These are phyloP conservation scores for Theodoxus fluviatilis DNA, from an alignment of 2,888 invertebrate species.

Conservation along the genomic window DNA sequence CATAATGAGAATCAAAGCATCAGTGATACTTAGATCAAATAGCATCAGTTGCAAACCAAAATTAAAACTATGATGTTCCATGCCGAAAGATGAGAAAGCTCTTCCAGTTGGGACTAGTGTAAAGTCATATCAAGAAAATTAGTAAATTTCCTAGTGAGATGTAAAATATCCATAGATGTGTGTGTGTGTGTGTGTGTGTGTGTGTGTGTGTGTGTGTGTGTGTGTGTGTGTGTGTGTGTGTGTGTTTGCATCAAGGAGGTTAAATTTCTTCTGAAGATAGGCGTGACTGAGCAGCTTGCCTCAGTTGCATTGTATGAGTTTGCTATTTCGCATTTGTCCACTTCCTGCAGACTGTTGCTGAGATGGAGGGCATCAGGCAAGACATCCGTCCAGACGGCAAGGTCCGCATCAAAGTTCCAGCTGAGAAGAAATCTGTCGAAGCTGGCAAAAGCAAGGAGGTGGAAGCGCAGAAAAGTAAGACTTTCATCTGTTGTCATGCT, in stretches of 20 bases:
- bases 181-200: background rate
- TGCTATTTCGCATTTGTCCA: background rate
- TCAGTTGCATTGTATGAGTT: background rate
- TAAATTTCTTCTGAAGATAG: background rate
- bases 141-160: too few relatives aligned
- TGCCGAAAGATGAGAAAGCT: too few relatives aligned
- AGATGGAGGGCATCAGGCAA: conserved; percentile 63
- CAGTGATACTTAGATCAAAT: too few relatives aligned
- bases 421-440: conserved; percentile 13
- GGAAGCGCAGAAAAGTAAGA: conserved; percentile 29
- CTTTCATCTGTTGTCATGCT: background rate
- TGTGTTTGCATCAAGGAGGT: background rate
- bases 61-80: too few relatives aligned
- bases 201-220: background rate
- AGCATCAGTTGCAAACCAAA: too few relatives aligned
- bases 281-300: background rate
- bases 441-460: conserved; percentile 1
- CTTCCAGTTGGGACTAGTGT: too few relatives aligned
- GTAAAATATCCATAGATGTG: background rate
- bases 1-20: too few relatives aligned
- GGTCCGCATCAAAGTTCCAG: conserved; percentile 43
- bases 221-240: background rate
- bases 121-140: too few relatives aligned
- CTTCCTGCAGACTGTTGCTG: conserved; percentile 59
- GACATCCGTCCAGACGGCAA: conserved; percentile 55